Evolutionary conservation across 2,113 vertebrate genomes (phyloP).

Genomic region (Thalassarche chlororhynchos): DNA sequence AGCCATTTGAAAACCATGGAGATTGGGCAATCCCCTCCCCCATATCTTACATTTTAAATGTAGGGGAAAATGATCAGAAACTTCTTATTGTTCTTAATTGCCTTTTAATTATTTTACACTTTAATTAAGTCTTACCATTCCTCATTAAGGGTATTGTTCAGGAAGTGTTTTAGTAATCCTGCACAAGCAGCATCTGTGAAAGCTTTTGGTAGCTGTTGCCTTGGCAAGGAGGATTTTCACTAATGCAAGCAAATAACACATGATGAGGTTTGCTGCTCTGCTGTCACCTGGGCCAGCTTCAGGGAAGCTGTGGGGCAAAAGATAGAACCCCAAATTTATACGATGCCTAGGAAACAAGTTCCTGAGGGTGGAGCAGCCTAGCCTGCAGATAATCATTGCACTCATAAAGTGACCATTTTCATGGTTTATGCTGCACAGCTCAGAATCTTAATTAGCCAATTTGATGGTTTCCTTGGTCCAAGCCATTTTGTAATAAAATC

Average conservation of each 20-base stretch:
- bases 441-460: not conserved
- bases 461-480: not conserved
- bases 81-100: conserved; percentile 33
- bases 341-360: not conserved
- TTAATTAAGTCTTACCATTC: conserved; percentile 56
- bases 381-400: not conserved
- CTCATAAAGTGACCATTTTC: not conserved
- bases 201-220: not conserved
- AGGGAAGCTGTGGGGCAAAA: not conserved
- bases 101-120: conserved; percentile 49
- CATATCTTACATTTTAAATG: not conserved
- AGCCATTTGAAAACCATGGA: not conserved
- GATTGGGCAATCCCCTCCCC: not conserved
- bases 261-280: not conserved
- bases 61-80: not conserved
- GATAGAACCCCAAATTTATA: not conserved
- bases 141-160: conserved; percentile 20
- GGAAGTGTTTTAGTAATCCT: not conserved
- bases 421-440: not conserved
- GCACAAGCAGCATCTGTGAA: not conserved
- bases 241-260: not conserved
- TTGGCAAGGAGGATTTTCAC: not conserved
- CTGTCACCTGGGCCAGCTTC: not conserved
- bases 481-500: not conserved
- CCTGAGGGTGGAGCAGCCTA: not conserved